These are phyloP conservation scores for Cyanistes caeruleus DNA, from an alignment of 2,113 vertebrate species.

Conservation along the genomic window DNA sequence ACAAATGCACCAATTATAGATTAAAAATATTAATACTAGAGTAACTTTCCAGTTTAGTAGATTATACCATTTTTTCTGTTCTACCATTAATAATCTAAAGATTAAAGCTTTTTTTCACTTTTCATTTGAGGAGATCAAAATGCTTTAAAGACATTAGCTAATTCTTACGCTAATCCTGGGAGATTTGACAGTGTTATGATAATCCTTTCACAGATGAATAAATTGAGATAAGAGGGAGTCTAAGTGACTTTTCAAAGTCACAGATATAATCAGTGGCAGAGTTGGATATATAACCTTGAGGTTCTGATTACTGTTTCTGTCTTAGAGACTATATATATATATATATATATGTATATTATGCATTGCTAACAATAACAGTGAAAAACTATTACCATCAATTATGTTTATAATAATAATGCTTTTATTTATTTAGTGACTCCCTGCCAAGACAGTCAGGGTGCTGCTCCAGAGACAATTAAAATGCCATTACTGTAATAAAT, in stretches of 20 bases:
- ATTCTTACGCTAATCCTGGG: slow-evolving; percentile 57
- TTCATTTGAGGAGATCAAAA: slow-evolving; percentile 48
- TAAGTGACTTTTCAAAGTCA: slow-evolving; percentile 61
- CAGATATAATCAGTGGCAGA: slow-evolving; percentile 24
- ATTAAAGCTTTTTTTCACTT: slow-evolving; percentile 35
- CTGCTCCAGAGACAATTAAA: slow-evolving; percentile 66
- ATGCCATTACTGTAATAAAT: slow-evolving; percentile 67
- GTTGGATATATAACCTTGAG: slow-evolving; percentile 39
- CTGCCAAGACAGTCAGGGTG: slow-evolving; percentile 43
- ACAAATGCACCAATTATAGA: neutral
- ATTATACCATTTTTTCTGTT: slow-evolving; percentile 25
- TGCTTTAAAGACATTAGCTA: slow-evolving; percentile 58
- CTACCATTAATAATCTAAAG: slow-evolving; percentile 42
- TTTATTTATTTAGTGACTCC: slow-evolving; percentile 64
- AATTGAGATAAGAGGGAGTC: slow-evolving; percentile 52
- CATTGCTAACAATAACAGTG: neutral
- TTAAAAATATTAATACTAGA: slow-evolving; percentile 3
- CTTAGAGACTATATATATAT: neutral
- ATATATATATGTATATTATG: neutral
- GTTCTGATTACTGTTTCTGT: slow-evolving; percentile 13
- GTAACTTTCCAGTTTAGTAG: neutral
- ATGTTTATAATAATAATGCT: slow-evolving; percentile 62
- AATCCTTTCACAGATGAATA: slow-evolving; percentile 66
- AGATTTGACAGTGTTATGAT: slow-evolving; percentile 55
- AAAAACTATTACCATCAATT: slow-evolving; percentile 21